Conservation (phyloP, 1,140 invertebrate genomes). For the Drosophila saltans region DNA sequence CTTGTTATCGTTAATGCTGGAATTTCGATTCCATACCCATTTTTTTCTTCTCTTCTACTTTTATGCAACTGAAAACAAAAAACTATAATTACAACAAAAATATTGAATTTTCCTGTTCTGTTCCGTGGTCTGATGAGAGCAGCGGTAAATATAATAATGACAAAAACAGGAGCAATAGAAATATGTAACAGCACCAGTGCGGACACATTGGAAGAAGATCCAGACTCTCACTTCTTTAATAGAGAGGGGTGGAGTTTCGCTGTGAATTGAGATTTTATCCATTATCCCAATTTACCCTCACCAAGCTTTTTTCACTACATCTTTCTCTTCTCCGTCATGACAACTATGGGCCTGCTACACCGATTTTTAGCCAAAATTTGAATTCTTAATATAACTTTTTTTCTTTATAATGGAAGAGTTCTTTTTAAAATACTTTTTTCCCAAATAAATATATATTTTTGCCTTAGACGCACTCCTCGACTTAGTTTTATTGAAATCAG, state of each 20-base stretch:
- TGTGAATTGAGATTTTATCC: background rate
- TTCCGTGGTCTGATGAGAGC: slow-evolving; percentile 53
- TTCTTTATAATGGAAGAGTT: background rate
- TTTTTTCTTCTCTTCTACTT: slow-evolving; percentile 80
- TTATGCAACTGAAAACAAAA: slow-evolving; percentile 54
- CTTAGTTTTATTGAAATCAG: no score
- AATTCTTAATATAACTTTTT: background rate
- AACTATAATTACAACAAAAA: slow-evolving; percentile 18
- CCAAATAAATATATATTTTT: no score
- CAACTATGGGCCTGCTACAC: background rate
- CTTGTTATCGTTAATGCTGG: slow-evolving; percentile 75
- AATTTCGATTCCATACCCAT: slow-evolving; percentile 78
- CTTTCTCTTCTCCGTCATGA: background rate
- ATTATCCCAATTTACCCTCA: background rate
- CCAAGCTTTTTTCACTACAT: background rate
- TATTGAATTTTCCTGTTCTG: slow-evolving; percentile 24
- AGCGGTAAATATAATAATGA: slow-evolving; percentile 30
- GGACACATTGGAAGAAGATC: slow-evolving; percentile 34
- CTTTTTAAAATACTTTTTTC: no score
- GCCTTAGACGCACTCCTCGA: no score
- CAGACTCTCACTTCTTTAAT: background rate
- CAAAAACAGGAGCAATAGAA: slow-evolving; percentile 49
- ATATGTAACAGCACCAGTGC: slow-evolving; percentile 42
- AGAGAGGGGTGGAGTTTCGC: background rate
- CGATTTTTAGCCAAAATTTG: background rate